Evolutionary conservation across 2,888 invertebrate species (phyloP), one percentile per base, ranked within the genome.

Genomic region (Mellilla xanthometata): DNA sequence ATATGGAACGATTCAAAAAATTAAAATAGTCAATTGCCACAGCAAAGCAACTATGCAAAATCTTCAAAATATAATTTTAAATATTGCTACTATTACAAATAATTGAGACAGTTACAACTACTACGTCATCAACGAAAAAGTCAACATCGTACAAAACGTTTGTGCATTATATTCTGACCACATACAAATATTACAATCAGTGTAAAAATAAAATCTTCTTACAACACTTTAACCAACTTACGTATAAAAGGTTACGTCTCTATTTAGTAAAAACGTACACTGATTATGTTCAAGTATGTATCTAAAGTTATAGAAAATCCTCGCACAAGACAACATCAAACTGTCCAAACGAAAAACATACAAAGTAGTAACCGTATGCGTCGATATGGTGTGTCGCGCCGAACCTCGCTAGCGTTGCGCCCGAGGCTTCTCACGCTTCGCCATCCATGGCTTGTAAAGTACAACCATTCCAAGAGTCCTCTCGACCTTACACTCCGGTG

Each of bases 401-500:
- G 44, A 47, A 40, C n/a, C 42, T 53, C 52, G 27, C 49, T 55
- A 56, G 53, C 51, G 45, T 54, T 12, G 8, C 1, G 28, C 52
- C 54, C 52, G 44, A 52, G 52, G 50, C 49, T 60, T 50, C 40
- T n/a, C 48, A 60, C 63, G 60, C 59, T 53, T 53, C 54, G 68
- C 73, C 68, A 40, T 52, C 54, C 57, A 58, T 46, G 71, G 74
- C 71, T 68, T 48, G 56, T 49, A 60, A 50, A 49, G 53, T 56
- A 58, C 61, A 63, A 72, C 69, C 72, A 56, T 59, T 65, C 60
- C 65, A 64, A 58, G 32, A 48, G 39, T 19, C 24, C 31, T 2
- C 19, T 10, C 11, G 28, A 8, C 19, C 12, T 42, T 94, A 94
- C 57, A 94, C 94, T 31, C 94, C 94, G n/a, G 93, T 94, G 76